phyloP scores from a whole-genome alignment of 2,113 vertebrate genomes.

The Vidua macroura region DNA sequence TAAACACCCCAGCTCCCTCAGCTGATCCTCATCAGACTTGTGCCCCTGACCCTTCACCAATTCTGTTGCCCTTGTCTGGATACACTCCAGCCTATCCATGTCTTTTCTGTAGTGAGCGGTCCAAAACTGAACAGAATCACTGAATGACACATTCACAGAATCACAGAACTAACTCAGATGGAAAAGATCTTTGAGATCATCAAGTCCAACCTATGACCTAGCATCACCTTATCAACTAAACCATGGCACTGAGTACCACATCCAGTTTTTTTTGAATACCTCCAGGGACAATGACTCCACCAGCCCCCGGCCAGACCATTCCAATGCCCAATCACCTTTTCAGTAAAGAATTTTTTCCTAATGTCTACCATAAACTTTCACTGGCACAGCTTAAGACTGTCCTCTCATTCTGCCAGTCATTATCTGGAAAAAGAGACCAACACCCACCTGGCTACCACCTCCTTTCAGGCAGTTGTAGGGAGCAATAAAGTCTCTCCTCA shows the following conservation, averaged over 20 bases:
- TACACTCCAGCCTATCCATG: neutral
- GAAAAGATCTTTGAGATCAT: neutral
- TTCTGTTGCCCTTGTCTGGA: neutral
- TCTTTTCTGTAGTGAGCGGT: neutral
- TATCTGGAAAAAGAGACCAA: neutral
- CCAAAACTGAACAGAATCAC: neutral
- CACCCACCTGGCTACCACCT: fast-evolving
- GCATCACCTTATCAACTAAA: neutral
- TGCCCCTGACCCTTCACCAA: neutral
- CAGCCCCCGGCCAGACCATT: neutral
- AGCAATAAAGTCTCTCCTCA: fast-evolving
- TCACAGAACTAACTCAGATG: neutral
- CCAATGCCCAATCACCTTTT: neutral
- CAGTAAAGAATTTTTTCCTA: neutral
- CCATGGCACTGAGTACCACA: neutral
- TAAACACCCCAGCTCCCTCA: neutral
- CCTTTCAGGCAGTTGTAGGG: neutral
- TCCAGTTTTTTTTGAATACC: neutral
- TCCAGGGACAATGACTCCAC: neutral
- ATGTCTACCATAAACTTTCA: neutral
- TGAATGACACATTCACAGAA: neutral
- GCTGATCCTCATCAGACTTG: neutral
- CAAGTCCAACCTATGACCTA: neutral
- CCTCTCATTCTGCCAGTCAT: fast-evolving
- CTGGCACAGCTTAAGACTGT: neutral